Base-by-base conservation (phyloP, 2,888 invertebrate genomes). In the Chymomyza fuscimana region DNA sequence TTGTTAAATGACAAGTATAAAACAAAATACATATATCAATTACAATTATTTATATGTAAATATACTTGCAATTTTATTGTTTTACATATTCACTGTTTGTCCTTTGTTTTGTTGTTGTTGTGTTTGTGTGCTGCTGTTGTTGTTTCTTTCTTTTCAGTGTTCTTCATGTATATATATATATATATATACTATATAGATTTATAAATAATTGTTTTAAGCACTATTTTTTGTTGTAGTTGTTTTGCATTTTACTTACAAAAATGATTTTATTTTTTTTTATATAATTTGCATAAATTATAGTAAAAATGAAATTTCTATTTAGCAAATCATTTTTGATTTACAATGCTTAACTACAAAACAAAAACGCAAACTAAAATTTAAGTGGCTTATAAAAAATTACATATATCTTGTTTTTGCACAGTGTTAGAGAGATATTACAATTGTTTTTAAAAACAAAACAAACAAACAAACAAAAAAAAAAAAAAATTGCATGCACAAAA, bases 81-180 rank as follows among this genome's bases (percentile, higher is more conserved):
- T 82, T 82, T 84, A 74, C 74, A 82, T 82, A 73, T 81, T 82
- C 80, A 84, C 85, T 84, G 82, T 75, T 74, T 74, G 74, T 82
- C 73, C 60, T 63, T 79, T 79, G 73, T 69, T 73, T 74, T 74
- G 65, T 82, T 82, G 74, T 82, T 86, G 76, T 81, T 77, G 65
- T 72, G 65, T 60, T 22, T 63, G 58, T 68, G 16, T 56, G 56
- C 56, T 52, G 19, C 29, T 65, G 15, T 25, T 58, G n/a, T 46
- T 58, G 54, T 12, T 46, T 46, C 40, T 10, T 46, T 12, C 10
- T 46, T 46, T 46, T 46, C 40, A 46, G 40, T 46, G 40, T 46
- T 32, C 1, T 7, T 32, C 25, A 36, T 36, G 9, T 9, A 36
- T 36, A 36, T 12, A 10, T 46, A 19, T 70, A 62, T 75, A 75